Evolutionary conservation across 2,797 vertebrate genomes (phyloP).

Genomic region (Gadopsis bispinosus): DNA sequence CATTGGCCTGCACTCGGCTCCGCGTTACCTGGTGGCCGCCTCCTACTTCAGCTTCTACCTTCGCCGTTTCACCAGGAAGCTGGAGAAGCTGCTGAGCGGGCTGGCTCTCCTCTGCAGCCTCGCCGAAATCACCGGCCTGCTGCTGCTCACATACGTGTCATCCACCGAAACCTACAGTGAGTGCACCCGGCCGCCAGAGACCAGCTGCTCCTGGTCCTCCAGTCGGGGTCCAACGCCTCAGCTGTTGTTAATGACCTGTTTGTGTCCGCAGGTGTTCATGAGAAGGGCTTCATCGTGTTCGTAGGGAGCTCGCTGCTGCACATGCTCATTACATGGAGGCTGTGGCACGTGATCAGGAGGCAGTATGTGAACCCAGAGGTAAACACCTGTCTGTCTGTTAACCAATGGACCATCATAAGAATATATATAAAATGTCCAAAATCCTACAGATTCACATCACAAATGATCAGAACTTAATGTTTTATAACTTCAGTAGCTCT

Average conservation of each 20-base stretch:
- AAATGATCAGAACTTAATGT: too few relatives aligned
- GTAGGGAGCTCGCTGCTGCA: conserved; percentile 88
- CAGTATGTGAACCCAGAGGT: conserved; percentile 89
- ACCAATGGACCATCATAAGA: background rate
- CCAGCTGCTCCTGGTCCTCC: background rate
- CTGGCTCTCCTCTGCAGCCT: conserved; percentile 85
- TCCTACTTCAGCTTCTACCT: conserved; percentile 92
- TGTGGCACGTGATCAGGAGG: conserved; percentile 90
- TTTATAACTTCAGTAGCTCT: too few relatives aligned
- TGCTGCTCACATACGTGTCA: conserved; percentile 94
- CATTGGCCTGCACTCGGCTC: conserved; percentile 93
- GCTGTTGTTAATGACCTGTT: background rate
- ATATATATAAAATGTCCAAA: too few relatives aligned
- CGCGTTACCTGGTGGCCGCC: conserved; percentile 87
- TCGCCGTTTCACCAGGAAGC: conserved; percentile 74
- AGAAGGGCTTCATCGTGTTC: conserved; percentile 90
- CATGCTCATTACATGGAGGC: conserved; percentile 91
- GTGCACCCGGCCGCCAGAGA: conserved; percentile 12
- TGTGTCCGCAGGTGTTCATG: conserved; percentile 88
- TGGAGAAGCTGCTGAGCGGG: conserved; percentile 82
- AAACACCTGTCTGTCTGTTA: conserved; percentile 22
- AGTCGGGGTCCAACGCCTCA: too few relatives aligned
- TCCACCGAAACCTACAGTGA: conserved; percentile 92
- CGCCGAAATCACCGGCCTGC: conserved; percentile 88
- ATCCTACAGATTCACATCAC: too few relatives aligned